Evolutionary conservation across 2,113 vertebrate genomes (phyloP).

Genomic region (Eleginops maclovinus): DNA sequence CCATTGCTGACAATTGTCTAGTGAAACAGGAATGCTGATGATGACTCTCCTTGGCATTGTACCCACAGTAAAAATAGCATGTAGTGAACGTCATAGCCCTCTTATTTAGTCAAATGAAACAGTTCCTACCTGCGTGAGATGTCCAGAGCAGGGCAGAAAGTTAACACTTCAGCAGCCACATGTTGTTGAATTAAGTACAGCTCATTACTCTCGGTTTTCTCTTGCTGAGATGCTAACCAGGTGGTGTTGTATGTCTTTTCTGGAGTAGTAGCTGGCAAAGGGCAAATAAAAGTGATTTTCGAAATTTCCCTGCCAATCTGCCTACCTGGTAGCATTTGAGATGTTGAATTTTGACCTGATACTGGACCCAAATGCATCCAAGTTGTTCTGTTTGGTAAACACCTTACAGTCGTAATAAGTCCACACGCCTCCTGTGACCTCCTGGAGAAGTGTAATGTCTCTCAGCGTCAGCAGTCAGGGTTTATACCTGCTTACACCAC

Average conservation of each 20-base stretch:
- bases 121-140: slow-evolving; percentile 58
- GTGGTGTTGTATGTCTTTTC: background rate
- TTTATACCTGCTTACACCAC: background rate
- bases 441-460: background rate
- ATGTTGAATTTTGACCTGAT: background rate
- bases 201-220: background rate
- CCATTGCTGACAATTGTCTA: background rate
- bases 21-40: background rate
- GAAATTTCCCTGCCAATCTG: too few species aligned
- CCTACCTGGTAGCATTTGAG: background rate
- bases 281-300: too few species aligned
- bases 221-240: background rate
- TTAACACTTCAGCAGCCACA: slow-evolving; percentile 47
- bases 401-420: background rate
- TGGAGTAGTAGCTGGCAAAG: too few species aligned
- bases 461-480: background rate
- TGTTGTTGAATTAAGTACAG: slow-evolving; percentile 8
- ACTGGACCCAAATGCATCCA: background rate
- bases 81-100: slow-evolving; percentile 28
- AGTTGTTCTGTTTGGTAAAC: too few species aligned
- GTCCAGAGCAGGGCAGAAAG: slow-evolving; percentile 32
- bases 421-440: background rate
- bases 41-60: slow-evolving; percentile 13
- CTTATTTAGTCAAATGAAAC: slow-evolving; percentile 54
- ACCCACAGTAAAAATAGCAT: slow-evolving; percentile 45